phyloP scores from a whole-genome alignment of 92 coral and sea anemone genomes.

The Epizoanthus rinbou region DNA sequence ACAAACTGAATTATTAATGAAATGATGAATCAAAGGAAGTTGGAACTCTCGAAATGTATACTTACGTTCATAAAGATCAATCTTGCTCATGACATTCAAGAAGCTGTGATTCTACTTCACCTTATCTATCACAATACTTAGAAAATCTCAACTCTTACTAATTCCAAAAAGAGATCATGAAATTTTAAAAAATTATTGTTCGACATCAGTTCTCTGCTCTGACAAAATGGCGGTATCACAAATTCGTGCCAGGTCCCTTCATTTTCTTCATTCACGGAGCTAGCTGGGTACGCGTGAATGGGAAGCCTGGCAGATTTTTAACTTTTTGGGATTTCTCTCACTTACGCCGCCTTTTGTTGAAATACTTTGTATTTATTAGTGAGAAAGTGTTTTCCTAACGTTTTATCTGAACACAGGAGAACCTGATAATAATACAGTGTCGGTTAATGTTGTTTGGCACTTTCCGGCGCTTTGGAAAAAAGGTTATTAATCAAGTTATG shows the following conservation, averaged over 20 bases:
- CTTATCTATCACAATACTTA: neutral
- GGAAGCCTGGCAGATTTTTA: no score
- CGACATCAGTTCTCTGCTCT: neutral
- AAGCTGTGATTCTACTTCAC: neutral
- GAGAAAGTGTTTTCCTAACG: no score
- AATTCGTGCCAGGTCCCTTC: neutral
- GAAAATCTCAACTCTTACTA: neutral
- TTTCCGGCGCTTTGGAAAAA: no score
- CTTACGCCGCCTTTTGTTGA: no score
- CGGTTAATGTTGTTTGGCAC: no score
- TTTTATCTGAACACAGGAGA: no score
- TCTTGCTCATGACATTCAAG: slow-evolving; percentile 8
- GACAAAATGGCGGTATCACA: slow-evolving; percentile 23
- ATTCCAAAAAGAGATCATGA: neutral
- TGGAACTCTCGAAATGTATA: neutral
- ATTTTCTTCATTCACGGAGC: slow-evolving; percentile 1
- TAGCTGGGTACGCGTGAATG: neutral
- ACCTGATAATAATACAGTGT: no score
- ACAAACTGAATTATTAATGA: neutral
- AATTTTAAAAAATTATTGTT: neutral
- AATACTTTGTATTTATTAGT: no score
- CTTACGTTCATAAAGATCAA: slow-evolving; percentile 36
- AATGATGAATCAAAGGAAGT: neutral
- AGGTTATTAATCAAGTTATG: no score
- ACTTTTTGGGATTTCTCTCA: no score